A percentile compares a stretch with the other conserved stretches of the same genome.
Conservation (phyloP, 2,113 vertebrate genomes). For the Telmatochromis bifrenatus region DNA sequence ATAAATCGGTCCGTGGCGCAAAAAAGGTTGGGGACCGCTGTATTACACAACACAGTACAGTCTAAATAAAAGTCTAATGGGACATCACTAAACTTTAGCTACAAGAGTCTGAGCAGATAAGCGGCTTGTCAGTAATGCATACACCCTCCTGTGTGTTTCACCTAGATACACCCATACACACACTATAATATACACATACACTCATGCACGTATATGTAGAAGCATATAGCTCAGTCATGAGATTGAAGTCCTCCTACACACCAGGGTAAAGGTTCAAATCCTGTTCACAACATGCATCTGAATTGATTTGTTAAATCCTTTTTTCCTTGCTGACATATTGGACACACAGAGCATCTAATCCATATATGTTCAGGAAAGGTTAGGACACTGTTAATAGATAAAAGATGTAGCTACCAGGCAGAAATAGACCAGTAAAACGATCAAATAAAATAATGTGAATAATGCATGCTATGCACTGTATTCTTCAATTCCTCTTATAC, state of each 20-base stretch:
- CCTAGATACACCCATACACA: neutral
- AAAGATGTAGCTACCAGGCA: neutral
- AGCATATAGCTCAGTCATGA: neutral
- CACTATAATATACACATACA: neutral
- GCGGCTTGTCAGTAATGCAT: neutral
- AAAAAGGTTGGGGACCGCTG: accelerated
- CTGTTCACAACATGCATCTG: neutral
- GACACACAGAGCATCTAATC: conserved; percentile 17
- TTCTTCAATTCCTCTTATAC: neutral
- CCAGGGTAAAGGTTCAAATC: neutral
- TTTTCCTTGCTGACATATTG: conserved; percentile 1
- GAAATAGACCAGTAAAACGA: neutral
- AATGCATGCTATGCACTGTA: neutral
- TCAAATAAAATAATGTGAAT: neutral
- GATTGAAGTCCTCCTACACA: neutral
- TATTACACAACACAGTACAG: neutral
- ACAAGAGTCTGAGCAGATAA: neutral
- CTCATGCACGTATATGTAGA: neutral
- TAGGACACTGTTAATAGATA: conserved; percentile 23
- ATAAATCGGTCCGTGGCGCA: accelerated
- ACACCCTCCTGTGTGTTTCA: neutral
- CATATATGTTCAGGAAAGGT: neutral
- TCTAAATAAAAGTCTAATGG: conserved; percentile 12
- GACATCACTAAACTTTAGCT: neutral
- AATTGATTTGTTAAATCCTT: neutral